These are phyloP conservation scores for Xanthia togata DNA, from an alignment of 2,888 invertebrate genomes.

Conservation along the genomic window DNA sequence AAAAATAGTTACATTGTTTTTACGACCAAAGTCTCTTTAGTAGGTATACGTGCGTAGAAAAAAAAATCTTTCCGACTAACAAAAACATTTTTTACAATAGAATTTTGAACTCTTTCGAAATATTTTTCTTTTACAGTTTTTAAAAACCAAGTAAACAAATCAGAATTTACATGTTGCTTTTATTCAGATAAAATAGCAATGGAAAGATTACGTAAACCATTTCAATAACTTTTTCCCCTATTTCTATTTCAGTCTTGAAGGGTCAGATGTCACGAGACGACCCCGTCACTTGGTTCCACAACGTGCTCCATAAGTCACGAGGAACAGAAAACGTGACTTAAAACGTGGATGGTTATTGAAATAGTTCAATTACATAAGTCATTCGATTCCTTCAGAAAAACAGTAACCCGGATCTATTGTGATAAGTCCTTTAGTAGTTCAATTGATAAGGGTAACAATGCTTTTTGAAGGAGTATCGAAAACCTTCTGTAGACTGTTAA, in stretches of 20 bases:
- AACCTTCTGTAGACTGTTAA: not conserved
- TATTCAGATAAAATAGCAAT: not conserved
- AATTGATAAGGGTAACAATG: conserved; percentile 4
- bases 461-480: not conserved
- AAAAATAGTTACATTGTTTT: not conserved
- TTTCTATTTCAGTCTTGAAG: conserved; percentile 21
- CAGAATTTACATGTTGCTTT: not conserved
- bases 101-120: not conserved
- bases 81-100: not conserved
- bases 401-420: not conserved
- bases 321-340: conserved; percentile 40
- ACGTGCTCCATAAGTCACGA: conserved; percentile 40
- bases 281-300: conserved; percentile 22
- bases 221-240: conserved; percentile 13
- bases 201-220: not conserved
- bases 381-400: conserved; percentile 22
- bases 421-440: not conserved
- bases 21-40: no score
- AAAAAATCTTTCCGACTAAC: not conserved
- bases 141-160: not conserved
- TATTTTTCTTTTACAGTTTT: not conserved
- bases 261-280: conserved; percentile 27
- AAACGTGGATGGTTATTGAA: conserved; percentile 40
- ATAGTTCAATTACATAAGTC: conserved; percentile 35
- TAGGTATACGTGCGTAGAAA: not conserved